Percentiles rank a stretch among this genome's conserved stretches.
These are phyloP conservation scores for Operophtera brumata DNA, from an alignment of 2,888 invertebrate genomes.

Conservation along the genomic window DNA sequence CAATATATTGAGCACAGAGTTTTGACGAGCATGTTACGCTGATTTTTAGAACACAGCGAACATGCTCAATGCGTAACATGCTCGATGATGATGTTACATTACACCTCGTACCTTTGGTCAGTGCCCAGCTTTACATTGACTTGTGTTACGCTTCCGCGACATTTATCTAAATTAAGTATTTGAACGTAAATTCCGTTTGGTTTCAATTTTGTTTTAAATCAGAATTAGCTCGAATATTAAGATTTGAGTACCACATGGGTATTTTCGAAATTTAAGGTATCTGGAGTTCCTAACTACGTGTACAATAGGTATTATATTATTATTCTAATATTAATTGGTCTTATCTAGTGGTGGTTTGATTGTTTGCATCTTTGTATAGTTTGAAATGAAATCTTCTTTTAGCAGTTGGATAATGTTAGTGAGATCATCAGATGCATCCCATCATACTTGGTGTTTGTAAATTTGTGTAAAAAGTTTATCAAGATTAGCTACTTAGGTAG, in stretches of 20 bases:
- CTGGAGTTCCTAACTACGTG: conserved; percentile 72
- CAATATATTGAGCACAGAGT: too few species aligned
- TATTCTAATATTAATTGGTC: conserved; percentile 22
- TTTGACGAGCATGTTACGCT: too few species aligned
- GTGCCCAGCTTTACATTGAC: too few species aligned
- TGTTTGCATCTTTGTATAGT: conserved; percentile 21
- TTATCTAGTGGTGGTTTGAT: conserved; percentile 18
- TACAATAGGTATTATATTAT: conserved; percentile 32
- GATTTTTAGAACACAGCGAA: too few species aligned
- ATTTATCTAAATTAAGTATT: conserved; percentile 21
- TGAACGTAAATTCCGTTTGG: conserved; percentile 18
- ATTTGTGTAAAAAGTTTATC: conserved; percentile 67
- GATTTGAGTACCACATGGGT: conserved; percentile 26
- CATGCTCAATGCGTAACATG: too few species aligned
- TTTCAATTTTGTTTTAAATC: conserved; percentile 39
- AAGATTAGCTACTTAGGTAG: conserved; percentile 52
- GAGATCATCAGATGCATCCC: conserved; percentile 55
- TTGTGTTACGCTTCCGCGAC: conserved; percentile 17
- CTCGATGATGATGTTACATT: too few species aligned
- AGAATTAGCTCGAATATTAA: conserved; percentile 66
- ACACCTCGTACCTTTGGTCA: too few species aligned
- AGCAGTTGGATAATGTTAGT: conserved; percentile 26
- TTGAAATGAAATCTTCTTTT: conserved; percentile 4
- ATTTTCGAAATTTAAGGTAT: conserved; percentile 68
- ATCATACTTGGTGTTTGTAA: conserved; percentile 55